phyloP scores from a whole-genome alignment of 2,113 vertebrate genomes.

The Potamarius usumacintae region DNA sequence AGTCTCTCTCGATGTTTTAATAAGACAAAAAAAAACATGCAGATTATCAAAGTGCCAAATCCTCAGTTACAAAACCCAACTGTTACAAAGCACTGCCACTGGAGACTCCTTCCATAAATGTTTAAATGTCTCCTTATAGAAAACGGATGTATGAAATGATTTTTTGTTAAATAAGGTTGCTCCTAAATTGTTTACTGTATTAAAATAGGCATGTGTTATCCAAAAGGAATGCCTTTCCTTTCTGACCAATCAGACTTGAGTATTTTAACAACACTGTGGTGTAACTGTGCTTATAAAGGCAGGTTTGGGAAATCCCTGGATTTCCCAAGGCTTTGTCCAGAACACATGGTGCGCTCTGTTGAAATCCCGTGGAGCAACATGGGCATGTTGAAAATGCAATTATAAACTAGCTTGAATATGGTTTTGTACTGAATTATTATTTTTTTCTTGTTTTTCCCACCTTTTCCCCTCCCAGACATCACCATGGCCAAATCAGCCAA shows the following conservation, averaged over 20 bases:
- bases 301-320: background rate
- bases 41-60: too few relatives aligned
- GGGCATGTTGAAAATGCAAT: background rate
- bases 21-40: too few relatives aligned
- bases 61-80: too few relatives aligned
- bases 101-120: too few relatives aligned
- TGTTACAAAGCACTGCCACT: too few relatives aligned
- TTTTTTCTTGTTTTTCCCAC: background rate
- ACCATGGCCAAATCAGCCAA: conserved; percentile 95
- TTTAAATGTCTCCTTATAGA: too few relatives aligned
- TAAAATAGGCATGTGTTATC: background rate
- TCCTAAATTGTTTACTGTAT: too few relatives aligned
- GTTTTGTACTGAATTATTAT: background rate
- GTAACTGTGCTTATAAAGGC: background rate
- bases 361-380: background rate
- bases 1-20: too few relatives aligned
- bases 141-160: too few relatives aligned
- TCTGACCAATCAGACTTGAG: background rate
- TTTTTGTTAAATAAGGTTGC: too few relatives aligned
- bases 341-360: background rate
- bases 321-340: background rate
- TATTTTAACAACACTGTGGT: background rate
- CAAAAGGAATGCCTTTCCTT: background rate
- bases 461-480: conserved; percentile 74
- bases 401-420: background rate